A percentile compares a stretch with the other conserved stretches of the same genome.
Conservation (phyloP, 2,888 invertebrate genomes). For the Dolomedes plantarius region DNA sequence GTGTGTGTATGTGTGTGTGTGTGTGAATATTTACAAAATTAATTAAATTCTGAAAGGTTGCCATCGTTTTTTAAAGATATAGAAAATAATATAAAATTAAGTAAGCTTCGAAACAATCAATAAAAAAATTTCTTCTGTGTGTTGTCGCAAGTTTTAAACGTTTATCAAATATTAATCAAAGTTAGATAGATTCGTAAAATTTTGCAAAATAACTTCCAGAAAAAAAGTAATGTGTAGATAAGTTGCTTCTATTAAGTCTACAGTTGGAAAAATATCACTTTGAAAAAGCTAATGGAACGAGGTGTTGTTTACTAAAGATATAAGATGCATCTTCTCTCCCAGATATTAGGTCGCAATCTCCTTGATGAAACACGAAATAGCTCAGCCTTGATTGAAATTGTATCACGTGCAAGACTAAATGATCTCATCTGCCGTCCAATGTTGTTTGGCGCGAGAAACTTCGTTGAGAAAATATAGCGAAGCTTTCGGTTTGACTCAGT, state of each 20-base stretch:
- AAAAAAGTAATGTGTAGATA: too few relatives aligned
- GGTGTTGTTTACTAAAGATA: constrained; percentile 18
- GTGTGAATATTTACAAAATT: too few relatives aligned
- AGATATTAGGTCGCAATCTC: constrained; percentile 31
- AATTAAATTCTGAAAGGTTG: too few relatives aligned
- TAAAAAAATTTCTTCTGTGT: too few relatives aligned
- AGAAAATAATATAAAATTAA: too few relatives aligned
- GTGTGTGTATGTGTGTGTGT: too few relatives aligned
- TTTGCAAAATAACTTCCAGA: too few relatives aligned
- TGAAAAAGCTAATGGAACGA: constrained; percentile 10
- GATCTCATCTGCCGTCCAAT: background rate
- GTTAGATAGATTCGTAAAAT: too few relatives aligned
- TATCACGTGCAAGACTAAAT: constrained; percentile 37
- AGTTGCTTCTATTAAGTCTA: constrained; percentile 3
- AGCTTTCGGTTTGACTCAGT: constrained; percentile 6
- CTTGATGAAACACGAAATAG: constrained; percentile 48
- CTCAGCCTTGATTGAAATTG: constrained; percentile 55
- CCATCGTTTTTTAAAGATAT: too few relatives aligned
- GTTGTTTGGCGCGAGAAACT: constrained; percentile 11
- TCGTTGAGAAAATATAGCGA: constrained; percentile 28
- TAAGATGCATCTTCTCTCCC: constrained; percentile 20
- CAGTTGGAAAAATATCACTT: background rate
- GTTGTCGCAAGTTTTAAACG: too few relatives aligned
- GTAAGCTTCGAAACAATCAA: too few relatives aligned
- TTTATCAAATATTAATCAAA: too few relatives aligned